Base-by-base conservation (phyloP, 2,888 invertebrate genomes). In the Myopa tessellatipennis region DNA sequence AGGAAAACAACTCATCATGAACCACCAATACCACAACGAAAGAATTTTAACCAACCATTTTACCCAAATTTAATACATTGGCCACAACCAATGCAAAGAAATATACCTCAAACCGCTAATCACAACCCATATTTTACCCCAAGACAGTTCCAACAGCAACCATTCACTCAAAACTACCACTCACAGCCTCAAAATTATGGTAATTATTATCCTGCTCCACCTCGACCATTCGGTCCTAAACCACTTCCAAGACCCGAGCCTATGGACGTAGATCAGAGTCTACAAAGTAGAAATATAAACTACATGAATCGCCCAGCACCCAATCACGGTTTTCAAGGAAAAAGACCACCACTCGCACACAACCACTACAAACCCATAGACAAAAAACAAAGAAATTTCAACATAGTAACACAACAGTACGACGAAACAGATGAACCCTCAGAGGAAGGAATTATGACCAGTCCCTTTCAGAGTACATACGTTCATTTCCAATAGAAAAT, bases 291-390 rank as follows among this genome's bases (percentile, higher is more conserved):
- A 26, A 63, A 55, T 12, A 74, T 79, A 7, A 79, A 77, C 60
- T 80, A 79, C 52, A 77, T 76, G 68, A 80, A 79, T 55, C 55
- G 78, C 4, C 79, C 73, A 26, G 7, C 5, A 63, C 12, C 4
- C 4, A 63, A 63, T 63, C 3, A 55, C 55, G 50, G 67, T 10
- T 70, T 70, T 72, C 5, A 1, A 63, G 26, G 34, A 8, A 63
- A 26, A 63, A 63, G 4, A 63, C 63, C 63, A 18, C 34, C 14
- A 12, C 63, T 34, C 16, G 5, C 8, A 12, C 36, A 26, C 26
- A 26, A 26, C 26, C 26, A 26, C 26, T 2, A 45, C 58, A 71
- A 34, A 55, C 7, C 55, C 26, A 8, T 12, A 26, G 34, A 34
- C n/a, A 58, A 58, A 12, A 36, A 5, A 8, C 58, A 58, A 38